Evolutionary conservation across 2,797 vertebrate genomes (phyloP), one percentile per base, ranked within the genome.

Genomic region (Fistularia commersonii): DNA sequence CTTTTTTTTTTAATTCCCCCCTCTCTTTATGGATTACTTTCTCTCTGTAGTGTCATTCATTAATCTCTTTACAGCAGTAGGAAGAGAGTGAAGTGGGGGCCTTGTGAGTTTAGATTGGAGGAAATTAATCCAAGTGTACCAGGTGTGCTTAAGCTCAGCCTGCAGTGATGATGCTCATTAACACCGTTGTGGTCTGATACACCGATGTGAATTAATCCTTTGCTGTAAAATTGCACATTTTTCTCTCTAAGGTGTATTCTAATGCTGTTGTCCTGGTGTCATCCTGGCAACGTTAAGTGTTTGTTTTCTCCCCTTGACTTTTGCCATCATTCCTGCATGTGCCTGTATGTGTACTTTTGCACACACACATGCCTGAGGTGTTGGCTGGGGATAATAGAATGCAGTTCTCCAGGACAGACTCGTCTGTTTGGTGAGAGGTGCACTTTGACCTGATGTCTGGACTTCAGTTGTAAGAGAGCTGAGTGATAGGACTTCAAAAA

Each of bases 1-100:
- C 4, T 23, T 23, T 23, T 23, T 23, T 23, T 23, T 39, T 12
- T 48, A 38, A 23, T 41, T 51, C 48, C 48, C 34, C 15, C 31
- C 31, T 40, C 45, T 42, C 13, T 32, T 48, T 31, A 35, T 45
- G 66, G 76, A 66, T 78, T 61, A 50, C 23, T 47, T 34, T 56
- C n/a, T 47, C 46, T 77, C 44, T 78, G 61, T 76, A 80, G 73
- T 74, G 57, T 64, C 57, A 54, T 49, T 15, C 32, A 40, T 54
- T 66, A 51, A 42, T 50, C 57, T 46, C 39, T 64, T 64, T 68
- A 61, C 72, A 70, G 45, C 61, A 31, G 42, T 0, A 11, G 14
- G 55, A 43, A 44, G 49, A 43, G 32, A 44, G 47, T 23, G 41
- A 33, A 37, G 48, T 12, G 61, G 32, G 14, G 38, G 33, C 41